These are phyloP conservation scores for Dinomys branickii DNA, from an alignment of 2,113 vertebrate species.

Conservation along the genomic window DNA sequence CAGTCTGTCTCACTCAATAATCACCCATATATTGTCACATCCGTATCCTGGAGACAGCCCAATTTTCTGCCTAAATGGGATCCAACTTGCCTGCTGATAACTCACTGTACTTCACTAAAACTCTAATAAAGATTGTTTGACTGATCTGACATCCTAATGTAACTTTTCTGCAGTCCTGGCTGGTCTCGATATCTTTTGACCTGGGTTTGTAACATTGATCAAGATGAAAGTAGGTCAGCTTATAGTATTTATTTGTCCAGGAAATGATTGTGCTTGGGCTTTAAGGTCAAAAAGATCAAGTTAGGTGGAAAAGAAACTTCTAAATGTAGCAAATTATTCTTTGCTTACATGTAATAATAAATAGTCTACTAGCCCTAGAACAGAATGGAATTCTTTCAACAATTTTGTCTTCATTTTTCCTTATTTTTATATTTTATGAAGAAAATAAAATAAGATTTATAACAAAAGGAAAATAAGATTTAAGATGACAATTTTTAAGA, in stretches of 20 bases:
- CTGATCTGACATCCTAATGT: neutral
- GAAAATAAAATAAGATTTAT: neutral
- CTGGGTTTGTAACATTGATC: neutral
- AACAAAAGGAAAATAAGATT: neutral
- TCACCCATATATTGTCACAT: too few relatives aligned
- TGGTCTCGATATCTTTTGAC: neutral
- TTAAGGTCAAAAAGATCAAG: slow-evolving; percentile 11
- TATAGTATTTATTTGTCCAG: neutral
- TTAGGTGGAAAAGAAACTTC: neutral
- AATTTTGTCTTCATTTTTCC: neutral
- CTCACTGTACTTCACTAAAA: slow-evolving; percentile 11
- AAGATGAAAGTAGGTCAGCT: neutral
- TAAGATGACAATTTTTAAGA: neutral
- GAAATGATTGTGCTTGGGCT: slow-evolving; percentile 13
- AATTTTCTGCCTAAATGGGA: neutral
- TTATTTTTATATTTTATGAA: neutral
- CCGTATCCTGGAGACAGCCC: too few relatives aligned
- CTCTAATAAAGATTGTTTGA: slow-evolving; percentile 5
- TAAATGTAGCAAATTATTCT: slow-evolving; percentile 34
- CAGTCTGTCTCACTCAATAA: neutral
- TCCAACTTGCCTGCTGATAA: neutral
- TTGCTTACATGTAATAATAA: neutral
- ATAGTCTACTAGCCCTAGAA: neutral
- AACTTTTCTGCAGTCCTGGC: neutral
- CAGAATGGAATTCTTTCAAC: neutral